phyloP scores from a whole-genome alignment of 2,888 invertebrate genomes.

The Barypeithes pellucidus region DNA sequence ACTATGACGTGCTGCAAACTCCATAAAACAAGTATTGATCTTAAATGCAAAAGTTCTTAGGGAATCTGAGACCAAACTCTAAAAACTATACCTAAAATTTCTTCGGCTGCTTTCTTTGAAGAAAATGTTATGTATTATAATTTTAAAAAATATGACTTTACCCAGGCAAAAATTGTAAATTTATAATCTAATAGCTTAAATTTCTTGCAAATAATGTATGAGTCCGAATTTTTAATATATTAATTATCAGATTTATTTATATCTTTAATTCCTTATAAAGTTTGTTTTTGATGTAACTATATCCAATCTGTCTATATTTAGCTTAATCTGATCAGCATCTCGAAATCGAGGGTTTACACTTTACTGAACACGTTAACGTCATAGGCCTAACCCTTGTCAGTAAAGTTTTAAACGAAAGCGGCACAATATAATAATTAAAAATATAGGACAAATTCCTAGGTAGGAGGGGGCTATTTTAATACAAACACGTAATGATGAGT shows the following conservation, averaged over 20 bases:
- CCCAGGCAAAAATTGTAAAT: no score
- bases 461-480: background rate
- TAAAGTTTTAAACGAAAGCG: slow-evolving; percentile 4
- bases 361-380: slow-evolving; percentile 1
- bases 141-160: no score
- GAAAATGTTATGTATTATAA: no score
- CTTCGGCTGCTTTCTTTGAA: no score
- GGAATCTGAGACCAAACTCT: no score
- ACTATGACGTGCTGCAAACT: no score
- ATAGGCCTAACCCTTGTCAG: slow-evolving; percentile 11
- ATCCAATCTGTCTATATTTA: background rate
- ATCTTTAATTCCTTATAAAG: background rate
- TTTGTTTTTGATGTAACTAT: background rate
- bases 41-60: no score
- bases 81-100: no score
- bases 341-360: slow-evolving; percentile 3
- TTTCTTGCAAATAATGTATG: no score
- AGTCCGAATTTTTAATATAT: no score
- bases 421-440: background rate
- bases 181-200: no score
- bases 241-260: background rate
- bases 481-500: background rate
- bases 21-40: no score
- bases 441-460: background rate
- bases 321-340: background rate